phyloP scores from a whole-genome alignment of 1,140 invertebrate species.

The Rhagoletis zephyria region DNA sequence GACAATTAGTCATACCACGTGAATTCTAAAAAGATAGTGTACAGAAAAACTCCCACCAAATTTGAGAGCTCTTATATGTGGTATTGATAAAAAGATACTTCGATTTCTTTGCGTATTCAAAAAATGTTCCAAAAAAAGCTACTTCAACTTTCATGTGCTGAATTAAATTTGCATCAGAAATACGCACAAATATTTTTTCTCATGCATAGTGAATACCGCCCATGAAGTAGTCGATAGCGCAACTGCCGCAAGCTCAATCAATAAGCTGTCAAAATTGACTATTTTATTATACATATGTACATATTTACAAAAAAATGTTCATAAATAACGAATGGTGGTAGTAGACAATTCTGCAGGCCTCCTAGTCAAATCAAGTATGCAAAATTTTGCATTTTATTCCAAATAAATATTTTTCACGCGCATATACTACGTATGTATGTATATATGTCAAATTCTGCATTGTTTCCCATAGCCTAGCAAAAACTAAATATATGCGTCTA shows the following conservation, averaged over 20 bases:
- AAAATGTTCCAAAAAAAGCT: too few relatives aligned
- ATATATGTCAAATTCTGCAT: not conserved
- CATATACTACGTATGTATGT: not conserved
- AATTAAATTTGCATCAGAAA: too few relatives aligned
- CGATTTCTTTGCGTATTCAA: too few relatives aligned
- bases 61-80: too few relatives aligned
- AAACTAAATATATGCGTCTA: not conserved
- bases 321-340: not conserved
- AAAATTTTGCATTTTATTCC: not conserved
- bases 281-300: conserved; percentile 20
- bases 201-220: not conserved
- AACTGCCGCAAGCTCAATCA: not conserved
- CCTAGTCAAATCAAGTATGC: not conserved
- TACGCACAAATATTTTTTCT: too few relatives aligned
- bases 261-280: not conserved
- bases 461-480: not conserved
- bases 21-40: too few relatives aligned
- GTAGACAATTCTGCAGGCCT: not conserved
- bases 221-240: not conserved
- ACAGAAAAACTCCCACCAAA: too few relatives aligned
- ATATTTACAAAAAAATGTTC: not conserved
- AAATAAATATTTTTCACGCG: conserved; percentile 7
- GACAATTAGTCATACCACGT: too few relatives aligned
- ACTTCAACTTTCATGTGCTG: too few relatives aligned
- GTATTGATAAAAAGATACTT: too few relatives aligned